A percentile compares a stretch with the other conserved stretches of the same genome.
Evolutionary conservation across 2,888 invertebrate species (phyloP).

Genomic region (Eugnorisma glareosa): DNA sequence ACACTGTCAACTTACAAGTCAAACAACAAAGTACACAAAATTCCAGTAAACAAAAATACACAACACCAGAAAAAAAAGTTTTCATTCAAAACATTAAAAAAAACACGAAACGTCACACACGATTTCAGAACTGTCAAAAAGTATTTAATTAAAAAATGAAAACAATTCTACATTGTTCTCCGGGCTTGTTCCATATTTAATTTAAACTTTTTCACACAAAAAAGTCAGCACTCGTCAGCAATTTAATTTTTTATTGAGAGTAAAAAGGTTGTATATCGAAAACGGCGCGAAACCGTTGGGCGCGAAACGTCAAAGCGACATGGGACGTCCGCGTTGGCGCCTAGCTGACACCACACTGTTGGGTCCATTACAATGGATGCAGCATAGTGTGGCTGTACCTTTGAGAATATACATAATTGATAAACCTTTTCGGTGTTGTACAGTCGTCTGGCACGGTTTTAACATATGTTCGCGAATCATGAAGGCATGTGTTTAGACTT

Average conservation of each 20-base stretch:
- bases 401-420: slow-evolving; percentile 44
- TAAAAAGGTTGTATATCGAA: slow-evolving; percentile 46
- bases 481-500: slow-evolving; percentile 1
- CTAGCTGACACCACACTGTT: slow-evolving; percentile 75
- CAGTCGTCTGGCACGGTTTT: slow-evolving; percentile 26
- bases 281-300: slow-evolving; percentile 65
- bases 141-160: slow-evolving; percentile 60
- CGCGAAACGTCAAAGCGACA: slow-evolving; percentile 71
- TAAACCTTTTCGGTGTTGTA: slow-evolving; percentile 30
- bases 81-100: slow-evolving; percentile 29
- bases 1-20: slow-evolving; percentile 49
- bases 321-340: slow-evolving; percentile 72
- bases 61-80: slow-evolving; percentile 17
- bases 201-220: slow-evolving; percentile 58
- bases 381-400: slow-evolving; percentile 51
- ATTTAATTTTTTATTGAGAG: slow-evolving; percentile 45
- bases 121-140: slow-evolving; percentile 57
- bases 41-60: slow-evolving; percentile 15
- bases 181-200: slow-evolving; percentile 53
- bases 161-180: slow-evolving; percentile 51
- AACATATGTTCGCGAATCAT: slow-evolving; percentile 31
- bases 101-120: slow-evolving; percentile 49
- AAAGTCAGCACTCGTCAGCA: slow-evolving; percentile 48
- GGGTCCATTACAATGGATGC: slow-evolving; percentile 64
- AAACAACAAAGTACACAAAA: slow-evolving; percentile 50